Conservation (phyloP, 2,113 vertebrate species). For the Rhegmatorhina hoffmannsi region DNA sequence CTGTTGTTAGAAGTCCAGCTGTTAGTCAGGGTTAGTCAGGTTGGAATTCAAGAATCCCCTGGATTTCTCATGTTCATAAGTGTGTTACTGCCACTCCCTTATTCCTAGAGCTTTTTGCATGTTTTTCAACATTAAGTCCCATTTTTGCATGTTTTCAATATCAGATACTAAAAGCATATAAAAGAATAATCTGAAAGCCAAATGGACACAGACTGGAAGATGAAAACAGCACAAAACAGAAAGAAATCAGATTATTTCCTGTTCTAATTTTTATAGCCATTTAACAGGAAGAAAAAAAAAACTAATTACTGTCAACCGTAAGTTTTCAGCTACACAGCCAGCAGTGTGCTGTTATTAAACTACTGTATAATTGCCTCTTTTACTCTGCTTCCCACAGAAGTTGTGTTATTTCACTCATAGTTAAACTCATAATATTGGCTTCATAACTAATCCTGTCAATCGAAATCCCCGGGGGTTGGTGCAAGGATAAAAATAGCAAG, state of each 20-base stretch:
- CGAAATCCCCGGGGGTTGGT: conserved; percentile 45
- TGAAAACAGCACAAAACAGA: conserved; percentile 1
- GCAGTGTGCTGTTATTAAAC: conserved; percentile 71
- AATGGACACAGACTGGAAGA: not conserved
- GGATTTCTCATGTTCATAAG: not conserved
- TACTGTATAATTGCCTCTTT: conserved; percentile 69
- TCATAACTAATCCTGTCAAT: conserved; percentile 73
- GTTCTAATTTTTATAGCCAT: conserved; percentile 47
- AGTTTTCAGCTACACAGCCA: conserved; percentile 67
- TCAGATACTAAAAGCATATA: not conserved
- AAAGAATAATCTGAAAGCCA: not conserved
- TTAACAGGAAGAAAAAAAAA: conserved; percentile 67
- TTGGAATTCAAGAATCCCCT: not conserved
- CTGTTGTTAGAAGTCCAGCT: not conserved
- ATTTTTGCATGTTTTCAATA: not conserved
- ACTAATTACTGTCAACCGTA: conserved; percentile 75
- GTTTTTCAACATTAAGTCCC: not conserved
- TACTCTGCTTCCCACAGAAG: conserved; percentile 70
- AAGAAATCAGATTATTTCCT: conserved; percentile 34
- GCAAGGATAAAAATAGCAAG: conserved; percentile 24
- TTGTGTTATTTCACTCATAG: conserved; percentile 75
- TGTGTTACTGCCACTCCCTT: not conserved
- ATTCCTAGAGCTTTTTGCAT: not conserved
- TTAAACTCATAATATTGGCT: conserved; percentile 70
- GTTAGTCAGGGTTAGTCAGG: not conserved